Conservation (phyloP, 1,140 invertebrate genomes). For the Pseudomyrmex sp. region DNA sequence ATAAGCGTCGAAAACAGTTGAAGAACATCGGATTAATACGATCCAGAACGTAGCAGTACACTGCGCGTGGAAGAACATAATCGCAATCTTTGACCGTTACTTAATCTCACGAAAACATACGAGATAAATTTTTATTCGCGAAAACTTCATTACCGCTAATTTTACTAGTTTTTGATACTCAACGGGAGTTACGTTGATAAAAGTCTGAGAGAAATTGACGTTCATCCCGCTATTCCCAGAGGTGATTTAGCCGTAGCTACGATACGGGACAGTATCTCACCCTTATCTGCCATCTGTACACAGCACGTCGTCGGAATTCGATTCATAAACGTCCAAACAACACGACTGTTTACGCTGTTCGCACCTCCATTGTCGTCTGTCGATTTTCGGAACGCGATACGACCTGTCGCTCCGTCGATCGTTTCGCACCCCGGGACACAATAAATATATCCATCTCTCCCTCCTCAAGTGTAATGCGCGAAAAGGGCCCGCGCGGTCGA, state of each 20-base stretch:
- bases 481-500: slow-evolving; percentile 60
- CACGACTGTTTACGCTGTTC: slow-evolving; percentile 63
- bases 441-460: slow-evolving; percentile 54
- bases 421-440: slow-evolving; percentile 54
- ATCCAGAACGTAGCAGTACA: not conserved
- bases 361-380: slow-evolving; percentile 62
- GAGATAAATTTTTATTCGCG: no score
- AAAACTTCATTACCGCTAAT: no score
- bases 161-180: no score
- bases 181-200: not conserved
- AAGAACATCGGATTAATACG: slow-evolving; percentile 21
- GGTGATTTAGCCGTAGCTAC: not conserved
- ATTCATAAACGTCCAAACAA: slow-evolving; percentile 80
- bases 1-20: slow-evolving; percentile 59
- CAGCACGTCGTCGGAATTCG: slow-evolving; percentile 73
- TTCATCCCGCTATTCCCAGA: not conserved
- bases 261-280: slow-evolving; percentile 1
- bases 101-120: no score
- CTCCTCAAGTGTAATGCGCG: slow-evolving; percentile 47
- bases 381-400: slow-evolving; percentile 23
- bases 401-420: slow-evolving; percentile 49
- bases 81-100: no score
- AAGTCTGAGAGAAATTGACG: not conserved
- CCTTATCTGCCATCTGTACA: slow-evolving; percentile 47
- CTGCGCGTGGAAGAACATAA: not conserved